Conservation (phyloP, 1,140 invertebrate genomes). For the Leptopilina boulardi region DNA sequence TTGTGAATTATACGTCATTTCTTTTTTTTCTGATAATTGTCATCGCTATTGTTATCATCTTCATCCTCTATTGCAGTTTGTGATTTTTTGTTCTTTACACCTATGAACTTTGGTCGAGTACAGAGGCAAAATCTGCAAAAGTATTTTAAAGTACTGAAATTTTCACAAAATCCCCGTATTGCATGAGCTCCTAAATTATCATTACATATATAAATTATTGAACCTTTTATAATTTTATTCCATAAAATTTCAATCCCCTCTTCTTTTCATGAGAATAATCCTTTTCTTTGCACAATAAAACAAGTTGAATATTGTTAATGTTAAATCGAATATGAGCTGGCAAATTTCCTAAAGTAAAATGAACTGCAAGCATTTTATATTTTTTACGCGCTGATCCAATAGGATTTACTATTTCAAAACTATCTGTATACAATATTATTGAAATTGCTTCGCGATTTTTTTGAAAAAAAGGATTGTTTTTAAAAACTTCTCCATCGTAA, state of each 20-base stretch:
- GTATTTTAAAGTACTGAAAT: background rate
- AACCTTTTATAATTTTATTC: background rate
- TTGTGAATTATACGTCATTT: no score
- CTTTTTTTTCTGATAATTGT: no score
- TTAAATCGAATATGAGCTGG: background rate
- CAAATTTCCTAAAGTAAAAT: background rate
- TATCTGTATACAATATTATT: background rate
- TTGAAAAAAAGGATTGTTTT: background rate
- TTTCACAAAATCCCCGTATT: background rate
- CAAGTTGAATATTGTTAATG: background rate
- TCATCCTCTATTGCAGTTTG: background rate
- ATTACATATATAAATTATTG: background rate
- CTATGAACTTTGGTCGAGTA: background rate
- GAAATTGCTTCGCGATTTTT: background rate
- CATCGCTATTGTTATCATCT: no score
- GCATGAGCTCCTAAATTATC: background rate
- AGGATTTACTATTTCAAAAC: conserved; percentile 7
- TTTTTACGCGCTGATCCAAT: conserved; percentile 9
- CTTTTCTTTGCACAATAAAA: background rate
- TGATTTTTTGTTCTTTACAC: background rate
- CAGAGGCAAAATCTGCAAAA: background rate
- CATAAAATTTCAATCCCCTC: background rate
- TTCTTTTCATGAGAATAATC: background rate
- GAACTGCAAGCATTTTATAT: background rate
- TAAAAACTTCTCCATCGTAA: background rate